Conservation (phyloP, 1,140 invertebrate genomes). For the Anoplolepis gracilipes region DNA sequence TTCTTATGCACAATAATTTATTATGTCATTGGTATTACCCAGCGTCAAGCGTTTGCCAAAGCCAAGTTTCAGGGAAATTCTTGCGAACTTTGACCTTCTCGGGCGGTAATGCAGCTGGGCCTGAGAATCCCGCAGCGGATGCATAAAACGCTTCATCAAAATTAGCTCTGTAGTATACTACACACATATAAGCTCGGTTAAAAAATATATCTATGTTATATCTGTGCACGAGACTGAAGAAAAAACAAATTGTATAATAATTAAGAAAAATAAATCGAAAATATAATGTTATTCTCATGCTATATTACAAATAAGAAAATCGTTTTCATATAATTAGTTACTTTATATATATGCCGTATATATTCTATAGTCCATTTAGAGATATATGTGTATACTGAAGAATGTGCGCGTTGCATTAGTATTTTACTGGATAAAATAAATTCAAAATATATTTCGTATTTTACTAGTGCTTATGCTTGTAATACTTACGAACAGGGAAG, state of each 20-base stretch:
- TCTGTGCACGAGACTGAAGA: background rate
- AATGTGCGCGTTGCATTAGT: conserved; percentile 54
- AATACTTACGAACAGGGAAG: conserved; percentile 88
- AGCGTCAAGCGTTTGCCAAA: conserved; percentile 87
- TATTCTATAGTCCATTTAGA: conserved; percentile 56
- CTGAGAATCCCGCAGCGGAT: conserved; percentile 77
- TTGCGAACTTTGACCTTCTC: conserved; percentile 86
- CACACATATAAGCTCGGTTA: conserved; percentile 81
- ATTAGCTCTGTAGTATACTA: conserved; percentile 87
- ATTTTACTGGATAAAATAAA: conserved; percentile 31
- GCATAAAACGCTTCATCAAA: conserved; percentile 79
- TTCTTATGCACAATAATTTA: conserved; percentile 61
- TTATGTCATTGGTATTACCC: conserved; percentile 85
- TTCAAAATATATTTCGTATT: background rate
- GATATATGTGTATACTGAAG: conserved; percentile 6
- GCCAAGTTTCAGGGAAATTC: conserved; percentile 89
- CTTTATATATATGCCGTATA: conserved; percentile 4
- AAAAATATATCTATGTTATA: conserved; percentile 56
- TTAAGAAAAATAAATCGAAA: conserved; percentile 53
- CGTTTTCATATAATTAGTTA: background rate
- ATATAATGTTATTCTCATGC: conserved; percentile 61
- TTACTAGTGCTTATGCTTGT: too few relatives aligned
- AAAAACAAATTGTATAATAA: conserved; percentile 28
- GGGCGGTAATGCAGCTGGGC: conserved; percentile 77
- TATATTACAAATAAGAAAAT: conserved; percentile 48